A percentile compares a stretch with the other conserved stretches of the same genome.
phyloP scores from a whole-genome alignment of 2,888 invertebrate genomes.

The Euplexia lucipara region DNA sequence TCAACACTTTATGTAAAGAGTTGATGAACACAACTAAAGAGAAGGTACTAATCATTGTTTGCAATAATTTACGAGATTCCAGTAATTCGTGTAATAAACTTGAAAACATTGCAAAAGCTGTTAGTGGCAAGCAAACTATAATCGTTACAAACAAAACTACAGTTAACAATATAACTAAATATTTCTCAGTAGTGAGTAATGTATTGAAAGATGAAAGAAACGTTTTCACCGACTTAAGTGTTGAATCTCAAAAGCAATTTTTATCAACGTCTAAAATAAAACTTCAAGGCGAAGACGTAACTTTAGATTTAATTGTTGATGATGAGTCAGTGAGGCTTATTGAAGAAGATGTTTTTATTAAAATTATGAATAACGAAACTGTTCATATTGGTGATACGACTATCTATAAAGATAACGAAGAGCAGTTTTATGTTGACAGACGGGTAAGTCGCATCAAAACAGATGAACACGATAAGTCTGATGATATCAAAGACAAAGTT shows the following conservation, averaged over 20 bases:
- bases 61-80: neutral
- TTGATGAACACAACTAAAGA: slow-evolving; percentile 9
- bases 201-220: slow-evolving; percentile 12
- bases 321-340: slow-evolving; percentile 11
- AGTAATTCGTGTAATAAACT: neutral
- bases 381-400: slow-evolving; percentile 10
- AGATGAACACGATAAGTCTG: neutral
- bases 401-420: slow-evolving; percentile 4
- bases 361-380: slow-evolving; percentile 33
- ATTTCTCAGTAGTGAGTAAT: slow-evolving; percentile 9
- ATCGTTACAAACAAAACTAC: slow-evolving; percentile 17
- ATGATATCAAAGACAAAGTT: neutral
- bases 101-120: slow-evolving; percentile 18
- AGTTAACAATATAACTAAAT: neutral
- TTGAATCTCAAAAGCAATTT: slow-evolving; percentile 33
- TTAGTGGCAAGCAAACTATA: slow-evolving; percentile 15
- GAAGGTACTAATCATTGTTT: slow-evolving; percentile 17
- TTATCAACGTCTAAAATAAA: slow-evolving; percentile 17
- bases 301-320: slow-evolving; percentile 30
- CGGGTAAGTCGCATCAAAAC: slow-evolving; percentile 1
- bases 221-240: slow-evolving; percentile 32
- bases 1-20: slow-evolving; percentile 20
- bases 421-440: slow-evolving; percentile 33
- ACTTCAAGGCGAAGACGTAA: slow-evolving; percentile 48
- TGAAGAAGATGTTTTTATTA: slow-evolving; percentile 24